Percentiles rank a stretch among this genome's conserved stretches.
Conservation (phyloP, 1,140 invertebrate genomes). For the Drosophila sechellia region DNA sequence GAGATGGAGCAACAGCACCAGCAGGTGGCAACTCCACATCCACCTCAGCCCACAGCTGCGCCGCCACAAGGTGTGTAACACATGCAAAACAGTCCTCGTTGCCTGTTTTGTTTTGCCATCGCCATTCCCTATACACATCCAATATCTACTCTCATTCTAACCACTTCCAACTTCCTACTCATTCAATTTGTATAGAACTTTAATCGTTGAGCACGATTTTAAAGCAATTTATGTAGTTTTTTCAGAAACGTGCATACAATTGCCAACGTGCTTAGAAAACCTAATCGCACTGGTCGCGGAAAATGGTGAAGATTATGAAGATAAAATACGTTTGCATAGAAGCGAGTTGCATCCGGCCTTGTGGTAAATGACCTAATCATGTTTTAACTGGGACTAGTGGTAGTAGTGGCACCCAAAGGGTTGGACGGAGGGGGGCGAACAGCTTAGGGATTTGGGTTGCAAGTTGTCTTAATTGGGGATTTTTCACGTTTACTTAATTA, state of each 20-base stretch:
- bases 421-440: background rate
- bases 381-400: slow-evolving; percentile 26
- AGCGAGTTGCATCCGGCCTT: slow-evolving; percentile 83
- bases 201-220: slow-evolving; percentile 83
- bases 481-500: background rate
- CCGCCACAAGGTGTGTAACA: slow-evolving; percentile 68
- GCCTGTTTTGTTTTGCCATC: slow-evolving; percentile 54
- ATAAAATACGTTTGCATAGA: slow-evolving; percentile 83
- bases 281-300: slow-evolving; percentile 84
- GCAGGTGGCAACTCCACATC: slow-evolving; percentile 21
- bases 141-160: slow-evolving; percentile 5
- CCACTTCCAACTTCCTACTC: slow-evolving; percentile 6
- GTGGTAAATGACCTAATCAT: slow-evolving; percentile 81
- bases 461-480: background rate
- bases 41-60: slow-evolving; percentile 20
- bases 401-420: slow-evolving; percentile 6
- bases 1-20: slow-evolving; percentile 24
- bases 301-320: slow-evolving; percentile 84
- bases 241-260: slow-evolving; percentile 84
- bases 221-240: slow-evolving; percentile 85
- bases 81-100: slow-evolving; percentile 10
- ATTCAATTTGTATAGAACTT: slow-evolving; percentile 49
- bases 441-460: background rate
- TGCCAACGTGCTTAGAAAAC: slow-evolving; percentile 84
- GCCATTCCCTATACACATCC: slow-evolving; percentile 9